Percentiles rank a stretch among this genome's conserved stretches.
Evolutionary conservation across 2,888 invertebrate genomes (phyloP).

Genomic region (Glaucopsyche alexis): DNA sequence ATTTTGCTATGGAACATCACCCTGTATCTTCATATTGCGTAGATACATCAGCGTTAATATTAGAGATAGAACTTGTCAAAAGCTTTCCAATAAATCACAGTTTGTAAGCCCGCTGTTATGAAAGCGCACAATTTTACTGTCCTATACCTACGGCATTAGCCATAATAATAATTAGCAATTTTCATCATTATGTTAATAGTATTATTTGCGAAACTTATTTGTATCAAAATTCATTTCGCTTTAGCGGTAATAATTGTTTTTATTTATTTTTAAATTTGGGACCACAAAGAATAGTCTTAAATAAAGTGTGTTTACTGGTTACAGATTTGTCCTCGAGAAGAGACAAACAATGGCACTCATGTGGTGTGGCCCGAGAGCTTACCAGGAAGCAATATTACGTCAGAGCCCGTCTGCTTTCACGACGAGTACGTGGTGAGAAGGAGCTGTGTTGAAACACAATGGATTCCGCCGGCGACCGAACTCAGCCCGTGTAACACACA

Average conservation of each 20-base stretch:
- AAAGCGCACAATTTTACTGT: constrained; percentile 31
- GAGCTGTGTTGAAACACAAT: constrained; percentile 55
- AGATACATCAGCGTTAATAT: constrained; percentile 24
- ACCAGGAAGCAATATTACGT: constrained; percentile 51
- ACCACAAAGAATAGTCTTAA: not conserved
- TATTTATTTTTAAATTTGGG: not conserved
- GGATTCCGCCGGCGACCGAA: constrained; percentile 54
- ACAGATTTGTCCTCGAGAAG: constrained; percentile 62
- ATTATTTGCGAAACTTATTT: not conserved
- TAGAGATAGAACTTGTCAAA: constrained; percentile 33
- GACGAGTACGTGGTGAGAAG: constrained; percentile 53
- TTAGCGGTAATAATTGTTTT: not conserved
- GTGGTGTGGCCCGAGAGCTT: constrained; percentile 58
- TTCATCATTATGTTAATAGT: not conserved
- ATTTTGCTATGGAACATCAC: constrained; percentile 22
- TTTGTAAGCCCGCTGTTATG: constrained; percentile 31
- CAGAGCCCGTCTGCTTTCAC: constrained; percentile 58
- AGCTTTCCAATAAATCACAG: constrained; percentile 39
- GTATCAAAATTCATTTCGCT: not conserved
- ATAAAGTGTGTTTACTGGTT: constrained; percentile 41
- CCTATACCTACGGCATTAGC: not conserved
- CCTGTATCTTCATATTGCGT: constrained; percentile 30
- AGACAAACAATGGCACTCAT: constrained; percentile 50
- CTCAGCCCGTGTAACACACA: constrained; percentile 52
- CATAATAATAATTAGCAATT: not conserved